A percentile compares a stretch with the other conserved stretches of the same genome.
phyloP scores from a whole-genome alignment of 1,140 invertebrate genomes.

The Heliconius eleuchia region DNA sequence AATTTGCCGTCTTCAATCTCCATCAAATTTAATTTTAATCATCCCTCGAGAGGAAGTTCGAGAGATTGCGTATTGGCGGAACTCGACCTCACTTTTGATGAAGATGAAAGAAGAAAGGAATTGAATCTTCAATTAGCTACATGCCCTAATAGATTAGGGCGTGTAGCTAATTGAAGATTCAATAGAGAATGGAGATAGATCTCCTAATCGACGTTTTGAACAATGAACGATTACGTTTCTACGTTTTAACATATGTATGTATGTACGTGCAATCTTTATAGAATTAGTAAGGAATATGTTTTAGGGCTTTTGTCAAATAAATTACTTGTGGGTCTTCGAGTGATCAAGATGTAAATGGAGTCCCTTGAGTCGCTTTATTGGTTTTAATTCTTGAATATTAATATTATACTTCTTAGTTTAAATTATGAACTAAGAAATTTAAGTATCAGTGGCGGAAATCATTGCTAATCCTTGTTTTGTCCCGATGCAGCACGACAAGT shows the following conservation, averaged over 20 bases:
- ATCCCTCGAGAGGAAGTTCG: too few relatives aligned
- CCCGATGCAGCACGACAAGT: too few relatives aligned
- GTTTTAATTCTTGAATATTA: slow-evolving; percentile 8
- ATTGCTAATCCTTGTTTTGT: too few relatives aligned
- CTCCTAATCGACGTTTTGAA: neutral
- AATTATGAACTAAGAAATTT: neutral
- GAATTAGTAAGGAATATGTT: neutral
- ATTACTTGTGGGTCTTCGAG: neutral
- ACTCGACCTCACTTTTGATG: too few relatives aligned
- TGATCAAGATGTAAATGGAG: slow-evolving; percentile 4
- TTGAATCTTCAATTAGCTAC: neutral
- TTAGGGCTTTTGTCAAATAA: neutral
- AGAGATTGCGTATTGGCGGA: too few relatives aligned
- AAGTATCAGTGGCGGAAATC: neutral
- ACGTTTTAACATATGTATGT: neutral
- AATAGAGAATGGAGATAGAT: too few relatives aligned
- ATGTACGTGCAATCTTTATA: neutral
- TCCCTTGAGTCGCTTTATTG: slow-evolving; percentile 1
- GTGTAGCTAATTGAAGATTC: too few relatives aligned
- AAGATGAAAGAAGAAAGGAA: too few relatives aligned
- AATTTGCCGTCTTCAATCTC: too few relatives aligned
- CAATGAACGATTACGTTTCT: neutral
- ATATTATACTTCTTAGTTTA: neutral
- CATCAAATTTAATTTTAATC: too few relatives aligned
- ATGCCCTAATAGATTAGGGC: neutral